phyloP scores from a whole-genome alignment of 2,113 vertebrate genomes.

The Nettapus auritus region DNA sequence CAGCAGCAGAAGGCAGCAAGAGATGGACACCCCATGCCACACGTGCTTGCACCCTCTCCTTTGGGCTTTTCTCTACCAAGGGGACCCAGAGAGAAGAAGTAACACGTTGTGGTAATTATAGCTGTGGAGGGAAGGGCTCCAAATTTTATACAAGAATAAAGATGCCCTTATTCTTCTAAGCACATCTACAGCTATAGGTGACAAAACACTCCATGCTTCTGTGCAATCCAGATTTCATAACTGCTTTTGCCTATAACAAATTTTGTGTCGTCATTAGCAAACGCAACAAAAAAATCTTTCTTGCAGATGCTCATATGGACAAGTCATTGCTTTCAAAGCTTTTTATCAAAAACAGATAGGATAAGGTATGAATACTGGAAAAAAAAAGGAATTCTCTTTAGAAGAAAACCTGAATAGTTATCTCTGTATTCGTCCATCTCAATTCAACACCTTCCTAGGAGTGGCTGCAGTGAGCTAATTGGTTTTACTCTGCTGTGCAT shows the following conservation, averaged over 20 bases:
- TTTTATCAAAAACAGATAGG: not conserved
- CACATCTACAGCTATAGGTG: not conserved
- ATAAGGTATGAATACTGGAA: not conserved
- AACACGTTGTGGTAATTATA: not conserved
- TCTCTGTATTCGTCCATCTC: conserved; percentile 37
- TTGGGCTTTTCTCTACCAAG: not conserved
- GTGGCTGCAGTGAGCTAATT: conserved; percentile 38
- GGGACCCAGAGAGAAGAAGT: not conserved
- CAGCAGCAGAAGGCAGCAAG: not conserved
- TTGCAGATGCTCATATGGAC: not conserved
- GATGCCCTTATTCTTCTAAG: not conserved
- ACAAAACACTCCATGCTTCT: not conserved
- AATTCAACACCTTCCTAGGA: conserved; percentile 31
- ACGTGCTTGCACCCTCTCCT: rapidly evolving
- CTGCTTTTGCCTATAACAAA: not conserved
- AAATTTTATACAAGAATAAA: not conserved
- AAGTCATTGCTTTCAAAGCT: not conserved
- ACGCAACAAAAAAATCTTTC: not conserved
- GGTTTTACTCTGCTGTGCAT: conserved; percentile 10
- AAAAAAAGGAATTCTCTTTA: not conserved
- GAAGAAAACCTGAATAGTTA: conserved; percentile 41
- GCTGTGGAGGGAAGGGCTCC: not conserved
- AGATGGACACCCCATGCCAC: not conserved
- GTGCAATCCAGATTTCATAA: not conserved
- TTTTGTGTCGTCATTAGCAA: not conserved